Evolutionary conservation across 35 echinoderm and acorn worm species (phyloP).

Genomic region (Holothuria glaberrima): DNA sequence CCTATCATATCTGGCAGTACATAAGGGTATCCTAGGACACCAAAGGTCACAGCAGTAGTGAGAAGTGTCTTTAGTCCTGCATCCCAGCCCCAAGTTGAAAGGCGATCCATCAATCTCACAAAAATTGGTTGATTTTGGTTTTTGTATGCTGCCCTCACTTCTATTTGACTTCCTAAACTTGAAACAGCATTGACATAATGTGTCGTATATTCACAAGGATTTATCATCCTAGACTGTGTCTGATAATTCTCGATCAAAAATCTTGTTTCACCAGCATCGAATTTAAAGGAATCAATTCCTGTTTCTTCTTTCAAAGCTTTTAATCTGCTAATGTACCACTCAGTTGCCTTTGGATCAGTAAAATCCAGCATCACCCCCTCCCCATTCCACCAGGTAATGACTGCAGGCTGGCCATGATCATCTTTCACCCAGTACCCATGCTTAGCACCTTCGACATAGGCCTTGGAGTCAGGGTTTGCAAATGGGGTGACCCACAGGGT

Average conservation of each 20-base stretch:
- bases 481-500: conserved; percentile 70
- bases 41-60: conserved; percentile 66
- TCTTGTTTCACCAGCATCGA: conserved; percentile 77
- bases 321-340: conserved; percentile 70
- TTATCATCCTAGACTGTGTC: conserved; percentile 38
- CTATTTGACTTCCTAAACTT: conserved; percentile 45
- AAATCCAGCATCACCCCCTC: conserved; percentile 63
- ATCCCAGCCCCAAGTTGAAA: conserved; percentile 67
- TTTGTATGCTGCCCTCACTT: conserved; percentile 68
- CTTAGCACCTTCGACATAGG: conserved; percentile 52
- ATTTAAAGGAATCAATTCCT: conserved; percentile 84
- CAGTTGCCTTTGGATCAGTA: conserved; percentile 61
- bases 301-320: conserved; percentile 52
- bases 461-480: conserved; percentile 68
- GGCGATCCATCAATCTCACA: conserved; percentile 70
- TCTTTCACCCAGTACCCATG: conserved; percentile 72
- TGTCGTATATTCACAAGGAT: conserved; percentile 75
- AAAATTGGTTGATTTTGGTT: conserved; percentile 67
- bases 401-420: conserved; percentile 43
- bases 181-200: conserved; percentile 55
- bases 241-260: conserved; percentile 48
- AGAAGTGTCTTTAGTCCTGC: conserved; percentile 77
- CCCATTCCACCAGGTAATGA: conserved; percentile 84
- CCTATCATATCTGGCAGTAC: conserved; percentile 88
- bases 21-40: conserved; percentile 79